A percentile compares a stretch with the other conserved stretches of the same genome.
Evolutionary conservation across 2,113 vertebrate genomes (phyloP).

Genomic region (Catharus bicknelli): DNA sequence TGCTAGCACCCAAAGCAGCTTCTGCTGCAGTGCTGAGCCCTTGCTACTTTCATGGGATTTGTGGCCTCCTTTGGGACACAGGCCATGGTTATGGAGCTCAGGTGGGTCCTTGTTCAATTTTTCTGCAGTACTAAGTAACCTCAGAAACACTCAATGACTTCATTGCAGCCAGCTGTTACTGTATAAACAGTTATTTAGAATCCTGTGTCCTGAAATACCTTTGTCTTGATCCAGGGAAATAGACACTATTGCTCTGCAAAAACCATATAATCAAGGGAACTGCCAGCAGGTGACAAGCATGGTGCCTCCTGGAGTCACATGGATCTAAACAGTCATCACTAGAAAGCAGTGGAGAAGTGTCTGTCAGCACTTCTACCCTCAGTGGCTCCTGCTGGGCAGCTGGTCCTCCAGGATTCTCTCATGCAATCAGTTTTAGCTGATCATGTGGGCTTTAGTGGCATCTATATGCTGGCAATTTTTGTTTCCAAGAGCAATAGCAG

Average conservation of each 20-base stretch:
- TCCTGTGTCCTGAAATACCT: background rate
- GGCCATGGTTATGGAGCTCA: background rate
- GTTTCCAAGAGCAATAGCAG: background rate
- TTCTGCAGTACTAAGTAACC: background rate
- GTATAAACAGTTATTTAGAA: background rate
- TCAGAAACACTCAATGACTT: background rate
- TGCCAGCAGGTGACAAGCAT: background rate
- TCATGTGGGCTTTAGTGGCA: background rate
- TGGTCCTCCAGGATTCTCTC: background rate
- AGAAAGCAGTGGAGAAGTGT: background rate
- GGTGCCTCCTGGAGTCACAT: background rate
- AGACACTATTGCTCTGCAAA: background rate
- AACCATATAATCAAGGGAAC: background rate
- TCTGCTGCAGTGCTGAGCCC: background rate
- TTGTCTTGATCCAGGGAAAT: background rate
- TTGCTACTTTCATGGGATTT: background rate
- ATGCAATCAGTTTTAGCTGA: background rate
- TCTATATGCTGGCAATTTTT: background rate
- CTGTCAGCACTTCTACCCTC: background rate
- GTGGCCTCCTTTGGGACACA: background rate
- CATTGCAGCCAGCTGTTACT: background rate
- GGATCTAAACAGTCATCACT: background rate
- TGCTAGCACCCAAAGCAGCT: background rate
- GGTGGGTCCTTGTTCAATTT: background rate
- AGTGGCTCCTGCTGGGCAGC: background rate